Conservation (phyloP, 2,888 invertebrate species). For the Oxycera nigricornis region DNA sequence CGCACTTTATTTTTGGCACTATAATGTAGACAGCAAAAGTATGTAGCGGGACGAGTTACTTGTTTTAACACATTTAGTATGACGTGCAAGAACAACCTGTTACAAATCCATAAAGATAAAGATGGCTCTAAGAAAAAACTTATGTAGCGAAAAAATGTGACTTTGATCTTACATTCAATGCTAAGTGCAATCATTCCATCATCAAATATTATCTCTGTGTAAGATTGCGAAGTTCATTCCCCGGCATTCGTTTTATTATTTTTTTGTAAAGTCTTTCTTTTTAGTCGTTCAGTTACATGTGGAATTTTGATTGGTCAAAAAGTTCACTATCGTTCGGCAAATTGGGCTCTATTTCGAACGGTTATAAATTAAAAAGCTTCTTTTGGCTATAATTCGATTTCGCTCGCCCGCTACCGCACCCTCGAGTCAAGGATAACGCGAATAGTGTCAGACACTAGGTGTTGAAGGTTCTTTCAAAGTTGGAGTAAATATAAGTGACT, state of each 20-base stretch:
- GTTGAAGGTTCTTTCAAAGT: background rate
- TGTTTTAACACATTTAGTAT: too few species aligned
- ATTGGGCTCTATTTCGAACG: background rate
- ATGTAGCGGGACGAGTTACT: too few species aligned
- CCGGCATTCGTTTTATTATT: background rate
- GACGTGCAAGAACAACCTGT: too few species aligned
- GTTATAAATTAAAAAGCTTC: conserved; percentile 33
- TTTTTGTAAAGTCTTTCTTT: conserved; percentile 4
- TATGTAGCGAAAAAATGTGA: too few species aligned
- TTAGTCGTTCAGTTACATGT: background rate
- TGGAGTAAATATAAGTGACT: conserved; percentile 19
- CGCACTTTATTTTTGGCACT: too few species aligned
- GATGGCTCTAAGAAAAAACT: too few species aligned
- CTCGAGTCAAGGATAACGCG: background rate
- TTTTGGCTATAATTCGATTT: conserved; percentile 16
- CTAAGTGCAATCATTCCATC: too few species aligned
- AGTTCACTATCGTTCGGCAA: background rate
- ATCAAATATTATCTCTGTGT: too few species aligned
- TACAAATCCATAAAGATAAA: too few species aligned
- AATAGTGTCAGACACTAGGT: background rate
- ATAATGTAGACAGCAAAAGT: too few species aligned
- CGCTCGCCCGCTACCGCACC: background rate
- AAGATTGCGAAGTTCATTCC: background rate
- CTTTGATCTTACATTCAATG: too few species aligned
- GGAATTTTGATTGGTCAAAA: background rate